Percentiles rank a stretch among this genome's conserved stretches.
Conservation (phyloP, 2,888 invertebrate species). For the Lepidochitona cinerea region DNA sequence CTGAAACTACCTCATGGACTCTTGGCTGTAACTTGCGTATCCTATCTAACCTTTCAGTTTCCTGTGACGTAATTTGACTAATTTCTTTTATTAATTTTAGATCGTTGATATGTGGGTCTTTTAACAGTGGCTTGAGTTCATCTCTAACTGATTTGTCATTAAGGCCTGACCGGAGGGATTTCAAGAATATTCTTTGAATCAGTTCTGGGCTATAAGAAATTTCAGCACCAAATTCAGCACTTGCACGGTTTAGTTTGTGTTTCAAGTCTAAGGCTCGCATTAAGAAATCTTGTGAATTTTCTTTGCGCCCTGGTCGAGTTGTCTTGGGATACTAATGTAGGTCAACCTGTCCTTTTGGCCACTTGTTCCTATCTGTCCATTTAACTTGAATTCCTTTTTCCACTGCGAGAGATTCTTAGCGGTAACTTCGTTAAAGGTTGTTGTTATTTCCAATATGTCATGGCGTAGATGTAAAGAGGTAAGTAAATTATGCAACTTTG, state of each 20-base stretch:
- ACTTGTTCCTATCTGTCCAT: neutral
- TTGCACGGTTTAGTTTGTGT: constrained; percentile 10
- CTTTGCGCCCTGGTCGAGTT: constrained; percentile 6
- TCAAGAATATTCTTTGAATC: constrained; percentile 6
- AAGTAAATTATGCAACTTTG: neutral
- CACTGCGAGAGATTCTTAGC: neutral
- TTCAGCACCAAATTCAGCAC: constrained; percentile 3
- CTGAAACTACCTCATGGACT: neutral
- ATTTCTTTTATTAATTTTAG: constrained; percentile 8
- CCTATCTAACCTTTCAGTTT: constrained; percentile 2
- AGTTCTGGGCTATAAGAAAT: constrained; percentile 10
- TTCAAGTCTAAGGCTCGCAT: constrained; percentile 12
- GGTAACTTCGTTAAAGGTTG: no score
- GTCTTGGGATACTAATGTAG: neutral
- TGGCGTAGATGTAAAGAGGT: no score
- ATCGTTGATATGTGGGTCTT: neutral
- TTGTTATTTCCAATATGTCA: no score
- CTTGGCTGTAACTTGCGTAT: neutral
- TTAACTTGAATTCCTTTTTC: neutral
- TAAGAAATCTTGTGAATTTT: constrained; percentile 10
- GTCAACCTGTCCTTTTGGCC: neutral
- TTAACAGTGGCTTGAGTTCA: constrained; percentile 9
- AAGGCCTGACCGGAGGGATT: constrained; percentile 9
- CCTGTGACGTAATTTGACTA: constrained; percentile 1
- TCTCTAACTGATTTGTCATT: neutral